Conservation (phyloP, 2,113 vertebrate species). For the Muntiacus muntjak region DNA sequence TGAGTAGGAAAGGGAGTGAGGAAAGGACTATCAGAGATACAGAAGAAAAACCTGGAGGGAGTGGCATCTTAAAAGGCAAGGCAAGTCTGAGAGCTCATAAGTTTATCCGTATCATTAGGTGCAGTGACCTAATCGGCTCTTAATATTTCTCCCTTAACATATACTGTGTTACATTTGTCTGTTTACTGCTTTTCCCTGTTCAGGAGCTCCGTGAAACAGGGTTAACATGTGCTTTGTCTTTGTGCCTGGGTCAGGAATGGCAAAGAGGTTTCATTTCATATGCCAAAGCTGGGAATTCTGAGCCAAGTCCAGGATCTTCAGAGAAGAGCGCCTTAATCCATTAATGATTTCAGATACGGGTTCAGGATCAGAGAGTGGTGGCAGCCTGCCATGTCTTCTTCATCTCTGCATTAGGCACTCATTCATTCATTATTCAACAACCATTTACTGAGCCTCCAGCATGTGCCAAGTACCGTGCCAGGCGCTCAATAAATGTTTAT, state of each 20-base stretch:
- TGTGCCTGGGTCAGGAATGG: background rate
- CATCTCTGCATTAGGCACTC: background rate
- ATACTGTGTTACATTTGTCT: background rate
- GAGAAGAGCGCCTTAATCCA: background rate
- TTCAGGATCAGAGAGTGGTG: background rate
- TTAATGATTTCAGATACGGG: background rate
- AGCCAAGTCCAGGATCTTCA: background rate
- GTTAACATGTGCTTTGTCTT: background rate
- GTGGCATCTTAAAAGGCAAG: background rate
- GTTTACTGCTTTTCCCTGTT: background rate
- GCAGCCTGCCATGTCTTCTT: background rate
- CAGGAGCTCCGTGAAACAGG: background rate
- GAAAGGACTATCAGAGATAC: background rate
- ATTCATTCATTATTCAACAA: slow-evolving; percentile 10
- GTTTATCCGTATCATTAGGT: background rate
- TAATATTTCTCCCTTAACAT: background rate
- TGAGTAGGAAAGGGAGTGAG: background rate
- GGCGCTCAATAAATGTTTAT: background rate
- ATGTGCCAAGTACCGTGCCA: slow-evolving; percentile 23
- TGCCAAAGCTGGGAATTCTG: background rate
- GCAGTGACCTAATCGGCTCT: background rate
- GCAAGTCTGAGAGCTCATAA: background rate
- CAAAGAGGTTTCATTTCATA: background rate
- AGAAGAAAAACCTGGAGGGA: background rate
- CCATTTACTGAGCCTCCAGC: background rate